Evolutionary conservation across 2,888 invertebrate species (phyloP).

Genomic region (Galerucella pusilla): DNA sequence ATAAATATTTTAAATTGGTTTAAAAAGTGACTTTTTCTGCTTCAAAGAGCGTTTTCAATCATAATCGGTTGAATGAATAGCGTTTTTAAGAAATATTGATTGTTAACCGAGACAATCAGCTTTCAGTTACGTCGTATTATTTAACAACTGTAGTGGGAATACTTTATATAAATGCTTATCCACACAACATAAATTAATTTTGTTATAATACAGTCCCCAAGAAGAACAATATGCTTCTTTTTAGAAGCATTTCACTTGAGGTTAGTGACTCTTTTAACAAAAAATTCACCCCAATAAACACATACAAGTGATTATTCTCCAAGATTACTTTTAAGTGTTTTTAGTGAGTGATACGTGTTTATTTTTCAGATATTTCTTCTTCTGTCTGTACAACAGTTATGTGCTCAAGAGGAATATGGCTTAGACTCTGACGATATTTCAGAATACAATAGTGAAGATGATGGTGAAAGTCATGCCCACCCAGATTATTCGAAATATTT

Average conservation of each 20-base stretch:
- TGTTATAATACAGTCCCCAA: constrained; percentile 48
- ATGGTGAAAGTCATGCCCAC: constrained; percentile 47
- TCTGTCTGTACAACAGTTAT: constrained; percentile 22
- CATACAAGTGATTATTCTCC: neutral
- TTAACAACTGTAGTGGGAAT: constrained; percentile 57
- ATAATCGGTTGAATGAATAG: constrained; percentile 58
- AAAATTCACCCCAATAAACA: neutral
- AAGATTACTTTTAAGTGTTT: constrained; percentile 1
- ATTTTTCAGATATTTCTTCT: constrained; percentile 35
- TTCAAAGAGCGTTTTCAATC: constrained; percentile 58
- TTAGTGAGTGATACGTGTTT: constrained; percentile 24
- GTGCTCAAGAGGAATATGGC: constrained; percentile 54
- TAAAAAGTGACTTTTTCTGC: constrained; percentile 54
- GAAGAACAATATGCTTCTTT: constrained; percentile 58
- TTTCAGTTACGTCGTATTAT: constrained; percentile 55
- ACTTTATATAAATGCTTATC: constrained; percentile 59
- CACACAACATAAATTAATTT: constrained; percentile 56
- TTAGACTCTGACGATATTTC: constrained; percentile 38
- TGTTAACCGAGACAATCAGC: constrained; percentile 58
- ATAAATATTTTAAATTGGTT: constrained; percentile 40
- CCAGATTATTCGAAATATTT: constrained; percentile 63
- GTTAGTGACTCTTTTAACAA: constrained; percentile 53
- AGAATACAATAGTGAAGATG: constrained; percentile 44
- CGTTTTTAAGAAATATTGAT: constrained; percentile 59
- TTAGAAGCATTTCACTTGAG: constrained; percentile 58